Base-by-base conservation (phyloP, 1,140 invertebrate genomes). In the Drosophila nasuta region DNA sequence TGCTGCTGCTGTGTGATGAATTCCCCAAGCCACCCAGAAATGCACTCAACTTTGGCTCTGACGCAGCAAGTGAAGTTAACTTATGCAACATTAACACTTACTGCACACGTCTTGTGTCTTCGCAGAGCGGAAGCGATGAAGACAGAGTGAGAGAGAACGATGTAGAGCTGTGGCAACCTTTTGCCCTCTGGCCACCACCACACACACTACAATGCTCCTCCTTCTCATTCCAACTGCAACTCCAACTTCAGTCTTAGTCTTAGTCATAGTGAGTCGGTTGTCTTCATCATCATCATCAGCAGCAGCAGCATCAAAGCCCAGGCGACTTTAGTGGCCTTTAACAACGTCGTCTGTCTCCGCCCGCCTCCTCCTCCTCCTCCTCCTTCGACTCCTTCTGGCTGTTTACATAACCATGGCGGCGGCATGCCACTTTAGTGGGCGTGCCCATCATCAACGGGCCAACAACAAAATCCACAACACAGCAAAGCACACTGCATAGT, bases 381-480 rank as follows among this genome's bases (percentile, higher is more conserved):
- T 41, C 33, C 69, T 57, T 65, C 60, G 11, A 51, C 52, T 64
- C 51, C 59, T 41, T 2, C 71, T 79, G 46, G 66, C 77, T 85
- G 82, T 85, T 85, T 85, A 86, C 82, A 85, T 85, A 85, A 85
- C 78, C 77, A 68, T 75, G 81, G 82, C 82, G 75, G 82, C 82
- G 75, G 82, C 82, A 72, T 86, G 82, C 81, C 81, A 82, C 80
- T 82, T 82, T 79, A 56, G 80, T 59, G 75, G 82, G 82, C 82
- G 82, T 87, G 64, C 15, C 65, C 48, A 59, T n/a, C 70, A 52
- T 30, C 63, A 73, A 65, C 76, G 62, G 60, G 20, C 20, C 60
- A 65, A 46, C 52, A 70, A 68, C 64, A 70, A 59, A 41, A 54
- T 56, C 49, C 66, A 51, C 6, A 74, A 74, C 20, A 25, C 20